phyloP scores from a whole-genome alignment of 1,140 invertebrate genomes.

The Ganaspis sp. region DNA sequence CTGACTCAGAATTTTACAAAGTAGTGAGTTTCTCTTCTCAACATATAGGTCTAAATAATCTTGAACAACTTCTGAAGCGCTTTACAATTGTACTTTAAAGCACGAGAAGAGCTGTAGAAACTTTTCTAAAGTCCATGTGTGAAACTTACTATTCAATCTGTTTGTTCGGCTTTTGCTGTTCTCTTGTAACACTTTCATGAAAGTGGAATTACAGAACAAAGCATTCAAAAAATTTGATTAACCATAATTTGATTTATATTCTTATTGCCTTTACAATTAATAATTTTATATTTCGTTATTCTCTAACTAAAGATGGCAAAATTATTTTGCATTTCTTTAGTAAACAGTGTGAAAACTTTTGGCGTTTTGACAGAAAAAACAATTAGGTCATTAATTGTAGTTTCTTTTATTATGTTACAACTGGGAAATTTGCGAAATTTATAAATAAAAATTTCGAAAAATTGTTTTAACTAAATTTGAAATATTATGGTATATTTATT shows the following conservation, averaged over 20 bases:
- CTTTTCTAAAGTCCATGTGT: not conserved
- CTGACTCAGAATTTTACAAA: not conserved
- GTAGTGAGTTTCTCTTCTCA: not conserved
- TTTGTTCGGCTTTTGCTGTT: not conserved
- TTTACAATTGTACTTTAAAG: constrained; percentile 5
- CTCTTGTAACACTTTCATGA: not conserved
- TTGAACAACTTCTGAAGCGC: not conserved
- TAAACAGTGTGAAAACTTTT: too few species aligned
- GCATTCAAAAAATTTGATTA: not conserved
- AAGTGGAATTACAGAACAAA: not conserved
- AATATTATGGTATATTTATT: too few species aligned
- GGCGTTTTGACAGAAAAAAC: too few species aligned
- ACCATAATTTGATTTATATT: not conserved
- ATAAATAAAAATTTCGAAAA: too few species aligned
- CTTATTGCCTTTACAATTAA: not conserved
- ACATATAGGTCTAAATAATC: not conserved
- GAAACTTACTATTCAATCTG: not conserved
- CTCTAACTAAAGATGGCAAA: too few species aligned
- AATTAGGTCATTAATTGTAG: too few species aligned
- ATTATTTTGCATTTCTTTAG: too few species aligned
- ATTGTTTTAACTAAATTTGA: too few species aligned
- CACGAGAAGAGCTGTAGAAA: not conserved
- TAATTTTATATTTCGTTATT: not conserved
- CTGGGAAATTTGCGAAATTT: too few species aligned
- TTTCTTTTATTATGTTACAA: too few species aligned